Evolutionary conservation across 2,888 invertebrate genomes (phyloP).

Genomic region (Amphiduros pacificus): DNA sequence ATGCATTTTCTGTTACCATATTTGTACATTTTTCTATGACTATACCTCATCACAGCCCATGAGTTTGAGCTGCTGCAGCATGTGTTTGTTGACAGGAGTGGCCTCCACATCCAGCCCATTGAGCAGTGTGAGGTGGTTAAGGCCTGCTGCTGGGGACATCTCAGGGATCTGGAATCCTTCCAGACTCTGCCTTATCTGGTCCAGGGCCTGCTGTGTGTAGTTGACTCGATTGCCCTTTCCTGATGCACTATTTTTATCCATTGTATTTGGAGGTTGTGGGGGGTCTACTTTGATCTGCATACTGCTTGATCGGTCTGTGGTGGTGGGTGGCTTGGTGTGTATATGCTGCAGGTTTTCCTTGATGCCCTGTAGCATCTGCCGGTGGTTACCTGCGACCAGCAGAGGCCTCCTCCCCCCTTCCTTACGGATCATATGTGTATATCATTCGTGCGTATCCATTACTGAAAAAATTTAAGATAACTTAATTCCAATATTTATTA

Average conservation of each 20-base stretch:
- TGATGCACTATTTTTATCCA: conserved; percentile 25
- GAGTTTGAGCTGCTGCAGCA: conserved; percentile 24
- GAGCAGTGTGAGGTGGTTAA: conserved; percentile 10
- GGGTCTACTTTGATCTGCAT: conserved; percentile 14
- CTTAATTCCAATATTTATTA: too few species aligned
- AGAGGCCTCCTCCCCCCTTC: conserved; percentile 33
- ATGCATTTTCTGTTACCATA: too few species aligned
- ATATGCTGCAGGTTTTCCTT: conserved; percentile 36
- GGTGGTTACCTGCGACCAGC: conserved; percentile 42
- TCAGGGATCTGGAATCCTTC: conserved; percentile 75
- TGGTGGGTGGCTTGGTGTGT: background rate
- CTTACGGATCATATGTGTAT: too few species aligned
- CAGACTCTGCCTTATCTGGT: conserved; percentile 81
- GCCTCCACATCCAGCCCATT: conserved; percentile 21
- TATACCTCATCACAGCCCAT: conserved; percentile 25
- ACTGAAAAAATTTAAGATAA: too few species aligned
- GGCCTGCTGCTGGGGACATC: conserved; percentile 25
- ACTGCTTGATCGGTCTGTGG: background rate
- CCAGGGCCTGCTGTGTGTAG: conserved; percentile 85
- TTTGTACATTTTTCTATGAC: too few species aligned
- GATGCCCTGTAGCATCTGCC: conserved; percentile 48
- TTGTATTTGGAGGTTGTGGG: conserved; percentile 35
- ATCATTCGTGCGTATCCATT: too few species aligned
- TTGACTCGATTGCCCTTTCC: conserved; percentile 45
- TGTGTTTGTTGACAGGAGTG: conserved; percentile 23